Conservation (phyloP, 2,797 vertebrate genomes). For the Mustela erminea region DNA sequence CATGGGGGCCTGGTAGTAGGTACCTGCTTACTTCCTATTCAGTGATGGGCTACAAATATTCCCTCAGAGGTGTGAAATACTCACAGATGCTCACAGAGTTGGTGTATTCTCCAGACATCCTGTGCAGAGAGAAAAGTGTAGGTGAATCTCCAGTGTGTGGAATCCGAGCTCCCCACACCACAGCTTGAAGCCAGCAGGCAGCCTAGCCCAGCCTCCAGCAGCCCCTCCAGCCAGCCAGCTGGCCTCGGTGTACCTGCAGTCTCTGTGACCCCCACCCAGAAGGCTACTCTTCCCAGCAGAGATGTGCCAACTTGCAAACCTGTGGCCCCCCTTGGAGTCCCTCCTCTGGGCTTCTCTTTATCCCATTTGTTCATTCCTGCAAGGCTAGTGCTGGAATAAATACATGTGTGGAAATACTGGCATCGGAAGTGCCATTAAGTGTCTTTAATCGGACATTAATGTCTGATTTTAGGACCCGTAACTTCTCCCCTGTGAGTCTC, state of each 20-base stretch:
- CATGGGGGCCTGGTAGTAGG: background rate
- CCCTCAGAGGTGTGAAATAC: slow-evolving; percentile 59
- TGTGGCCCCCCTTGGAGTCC: background rate
- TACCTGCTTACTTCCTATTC: background rate
- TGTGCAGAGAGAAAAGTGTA: slow-evolving; percentile 59
- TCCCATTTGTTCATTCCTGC: background rate
- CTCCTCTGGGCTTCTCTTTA: background rate
- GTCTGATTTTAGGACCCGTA: background rate
- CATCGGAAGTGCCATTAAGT: background rate
- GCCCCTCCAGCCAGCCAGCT: background rate
- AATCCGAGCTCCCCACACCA: too few relatives aligned
- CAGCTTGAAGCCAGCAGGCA: background rate
- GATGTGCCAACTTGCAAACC: too few relatives aligned
- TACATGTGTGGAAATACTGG: background rate
- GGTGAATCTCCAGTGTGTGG: background rate
- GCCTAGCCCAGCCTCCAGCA: background rate
- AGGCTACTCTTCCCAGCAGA: background rate
- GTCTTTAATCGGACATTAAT: background rate
- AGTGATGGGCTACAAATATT: background rate
- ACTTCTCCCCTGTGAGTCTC: background rate
- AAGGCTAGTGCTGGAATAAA: background rate
- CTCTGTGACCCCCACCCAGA: too few relatives aligned
- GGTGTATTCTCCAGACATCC: slow-evolving; percentile 84
- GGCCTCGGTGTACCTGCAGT: too few relatives aligned
- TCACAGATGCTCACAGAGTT: slow-evolving; percentile 84